Evolutionary conservation across 2,888 invertebrate species (phyloP).

Genomic region (Nesidiocoris tenuis): DNA sequence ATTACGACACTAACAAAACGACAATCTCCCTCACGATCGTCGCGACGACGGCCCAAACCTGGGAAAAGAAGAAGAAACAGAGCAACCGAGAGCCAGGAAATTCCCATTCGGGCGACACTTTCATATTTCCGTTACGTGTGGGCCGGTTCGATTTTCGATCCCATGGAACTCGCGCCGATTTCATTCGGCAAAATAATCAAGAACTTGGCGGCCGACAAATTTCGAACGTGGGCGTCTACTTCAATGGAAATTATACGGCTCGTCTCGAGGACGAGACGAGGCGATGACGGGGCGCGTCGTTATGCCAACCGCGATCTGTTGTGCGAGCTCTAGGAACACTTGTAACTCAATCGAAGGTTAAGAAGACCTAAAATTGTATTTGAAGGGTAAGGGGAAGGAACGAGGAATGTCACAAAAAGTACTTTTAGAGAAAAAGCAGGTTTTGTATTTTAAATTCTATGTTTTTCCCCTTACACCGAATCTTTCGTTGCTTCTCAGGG

Average conservation of each 20-base stretch:
- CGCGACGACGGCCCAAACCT: no score
- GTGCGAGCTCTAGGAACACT: no score
- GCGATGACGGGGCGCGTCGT: no score
- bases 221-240: neutral
- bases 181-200: neutral
- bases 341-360: no score
- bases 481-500: no score
- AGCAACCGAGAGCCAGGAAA: neutral
- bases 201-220: neutral
- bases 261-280: neutral
- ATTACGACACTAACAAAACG: conserved; percentile 30
- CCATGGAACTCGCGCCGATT: neutral
- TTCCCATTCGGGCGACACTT: neutral
- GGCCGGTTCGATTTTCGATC: neutral
- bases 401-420: no score
- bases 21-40: conserved; percentile 13
- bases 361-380: no score
- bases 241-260: neutral
- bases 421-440: no score
- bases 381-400: no score
- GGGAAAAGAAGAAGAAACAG: neutral
- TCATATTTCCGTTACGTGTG: neutral
- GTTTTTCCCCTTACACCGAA: no score
- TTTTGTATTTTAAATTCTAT: no score
- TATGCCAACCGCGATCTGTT: no score